These are phyloP conservation scores for Epizoanthus ramosus DNA, from an alignment of 92 coral and sea anemone genomes.

Conservation along the genomic window DNA sequence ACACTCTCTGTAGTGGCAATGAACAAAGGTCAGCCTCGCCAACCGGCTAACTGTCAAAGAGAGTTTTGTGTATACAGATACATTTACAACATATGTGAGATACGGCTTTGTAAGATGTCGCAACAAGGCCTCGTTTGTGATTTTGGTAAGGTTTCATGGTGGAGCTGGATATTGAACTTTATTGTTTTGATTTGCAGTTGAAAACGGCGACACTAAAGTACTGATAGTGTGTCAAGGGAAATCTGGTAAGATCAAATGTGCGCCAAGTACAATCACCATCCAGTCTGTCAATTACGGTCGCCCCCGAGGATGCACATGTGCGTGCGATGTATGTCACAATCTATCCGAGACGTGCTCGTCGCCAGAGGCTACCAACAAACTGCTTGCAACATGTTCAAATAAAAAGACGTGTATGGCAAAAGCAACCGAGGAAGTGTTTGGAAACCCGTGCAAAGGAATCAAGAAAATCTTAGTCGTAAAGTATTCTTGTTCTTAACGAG, in stretches of 20 bases:
- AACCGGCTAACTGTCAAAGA: too few species aligned
- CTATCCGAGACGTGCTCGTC: conserved; percentile 8
- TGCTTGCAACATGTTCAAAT: not conserved
- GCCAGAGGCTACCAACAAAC: not conserved
- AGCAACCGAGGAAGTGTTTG: not conserved
- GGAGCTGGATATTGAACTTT: too few species aligned
- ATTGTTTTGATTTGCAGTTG: too few species aligned
- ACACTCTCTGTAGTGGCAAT: too few species aligned
- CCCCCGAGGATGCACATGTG: conserved; percentile 6
- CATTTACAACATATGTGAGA: too few species aligned
- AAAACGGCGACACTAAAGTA: too few species aligned
- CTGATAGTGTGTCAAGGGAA: conserved; percentile 22
- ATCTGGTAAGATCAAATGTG: not conserved
- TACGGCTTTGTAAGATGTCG: too few species aligned
- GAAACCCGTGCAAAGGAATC: conserved; percentile 36
- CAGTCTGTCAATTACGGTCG: conserved; percentile 5
- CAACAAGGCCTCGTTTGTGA: too few species aligned
- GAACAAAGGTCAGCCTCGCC: too few species aligned
- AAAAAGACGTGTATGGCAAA: not conserved
- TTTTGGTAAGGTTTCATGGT: too few species aligned
- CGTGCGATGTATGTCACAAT: conserved; percentile 32
- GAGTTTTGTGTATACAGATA: too few species aligned
- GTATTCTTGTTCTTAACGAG: not conserved
- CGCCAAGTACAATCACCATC: not conserved
- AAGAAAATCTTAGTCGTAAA: conserved; percentile 16